Percentiles rank a stretch among this genome's conserved stretches.
These are phyloP conservation scores for Troides aeacus DNA, from an alignment of 2,888 invertebrate genomes.

Conservation along the genomic window DNA sequence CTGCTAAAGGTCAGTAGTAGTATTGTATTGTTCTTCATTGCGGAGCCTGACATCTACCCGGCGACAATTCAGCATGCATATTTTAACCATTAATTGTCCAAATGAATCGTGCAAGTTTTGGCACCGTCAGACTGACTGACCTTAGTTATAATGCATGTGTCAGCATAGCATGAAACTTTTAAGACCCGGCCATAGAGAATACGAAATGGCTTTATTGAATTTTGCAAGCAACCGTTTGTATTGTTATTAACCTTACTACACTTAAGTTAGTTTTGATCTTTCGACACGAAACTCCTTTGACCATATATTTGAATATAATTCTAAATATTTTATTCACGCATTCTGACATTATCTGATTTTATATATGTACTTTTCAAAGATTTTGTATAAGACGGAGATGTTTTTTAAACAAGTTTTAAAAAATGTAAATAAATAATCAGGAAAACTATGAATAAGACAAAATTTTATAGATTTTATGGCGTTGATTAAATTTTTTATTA, in stretches of 20 bases:
- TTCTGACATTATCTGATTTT: too few relatives aligned
- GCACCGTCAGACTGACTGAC: constrained; percentile 63
- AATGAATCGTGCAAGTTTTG: constrained; percentile 72
- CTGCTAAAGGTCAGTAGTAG: neutral
- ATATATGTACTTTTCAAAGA: too few relatives aligned
- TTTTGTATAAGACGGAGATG: too few relatives aligned
- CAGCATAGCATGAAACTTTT: constrained; percentile 54
- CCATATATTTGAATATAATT: too few relatives aligned
- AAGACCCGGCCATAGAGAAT: neutral
- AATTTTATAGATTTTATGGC: too few relatives aligned
- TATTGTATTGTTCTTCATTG: constrained; percentile 50
- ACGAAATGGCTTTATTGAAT: neutral
- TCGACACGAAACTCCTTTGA: too few relatives aligned
- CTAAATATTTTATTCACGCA: too few relatives aligned
- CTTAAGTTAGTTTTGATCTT: neutral
- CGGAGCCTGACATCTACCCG: constrained; percentile 61
- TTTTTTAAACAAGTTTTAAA: too few relatives aligned
- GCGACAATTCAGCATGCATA: constrained; percentile 75
- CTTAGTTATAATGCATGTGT: constrained; percentile 54
- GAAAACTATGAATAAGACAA: too few relatives aligned
- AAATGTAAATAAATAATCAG: too few relatives aligned
- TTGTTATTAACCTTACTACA: neutral
- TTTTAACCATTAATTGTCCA: constrained; percentile 75
- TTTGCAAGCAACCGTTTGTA: neutral
- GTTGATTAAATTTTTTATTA: too few relatives aligned